Percentiles rank a stretch among this genome's conserved stretches.
Evolutionary conservation across 2,113 vertebrate species (phyloP).

Genomic region (Ptychochromis oligacanthus): DNA sequence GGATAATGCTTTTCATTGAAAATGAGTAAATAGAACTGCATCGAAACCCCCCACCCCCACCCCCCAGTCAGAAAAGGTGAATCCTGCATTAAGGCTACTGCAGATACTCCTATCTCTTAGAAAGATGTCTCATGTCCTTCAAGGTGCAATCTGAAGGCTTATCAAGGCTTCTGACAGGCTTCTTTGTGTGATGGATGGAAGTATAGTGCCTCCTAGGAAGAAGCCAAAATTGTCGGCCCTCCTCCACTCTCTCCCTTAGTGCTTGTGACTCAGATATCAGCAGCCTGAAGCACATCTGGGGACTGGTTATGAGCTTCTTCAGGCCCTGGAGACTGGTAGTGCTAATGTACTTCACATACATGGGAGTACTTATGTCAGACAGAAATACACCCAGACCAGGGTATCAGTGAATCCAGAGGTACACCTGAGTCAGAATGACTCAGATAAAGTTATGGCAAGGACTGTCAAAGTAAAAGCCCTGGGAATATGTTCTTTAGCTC

Average conservation of each 20-base stretch:
- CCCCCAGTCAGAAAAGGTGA: neutral
- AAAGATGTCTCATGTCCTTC: slow-evolving; percentile 23
- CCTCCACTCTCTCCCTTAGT: neutral
- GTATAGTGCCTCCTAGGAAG: slow-evolving; percentile 9
- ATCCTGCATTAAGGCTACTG: neutral
- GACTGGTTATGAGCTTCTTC: slow-evolving; percentile 41
- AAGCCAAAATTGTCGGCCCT: slow-evolving; percentile 21
- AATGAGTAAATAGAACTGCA: neutral
- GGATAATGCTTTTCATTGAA: neutral
- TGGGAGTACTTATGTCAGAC: slow-evolving; percentile 13
- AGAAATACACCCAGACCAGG: slow-evolving; percentile 6
- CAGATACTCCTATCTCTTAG: neutral
- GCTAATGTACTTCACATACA: slow-evolving; percentile 25
- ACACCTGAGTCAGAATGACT: neutral
- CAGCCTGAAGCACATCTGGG: slow-evolving; percentile 44
- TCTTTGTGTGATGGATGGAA: slow-evolving; percentile 40
- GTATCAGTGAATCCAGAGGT: neutral
- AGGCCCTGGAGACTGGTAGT: slow-evolving; percentile 25
- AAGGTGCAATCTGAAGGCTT: slow-evolving; percentile 18
- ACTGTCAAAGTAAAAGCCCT: slow-evolving; percentile 13
- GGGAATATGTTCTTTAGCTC: slow-evolving; percentile 25
- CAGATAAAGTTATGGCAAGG: slow-evolving; percentile 14
- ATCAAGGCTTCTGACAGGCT: slow-evolving; percentile 32
- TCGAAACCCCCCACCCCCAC: neutral
- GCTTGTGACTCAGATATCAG: slow-evolving; percentile 23